Percentiles rank a stretch among this genome's conserved stretches.
These are phyloP conservation scores for Colletes gigas DNA, from an alignment of 1,140 invertebrate species.

Conservation along the genomic window DNA sequence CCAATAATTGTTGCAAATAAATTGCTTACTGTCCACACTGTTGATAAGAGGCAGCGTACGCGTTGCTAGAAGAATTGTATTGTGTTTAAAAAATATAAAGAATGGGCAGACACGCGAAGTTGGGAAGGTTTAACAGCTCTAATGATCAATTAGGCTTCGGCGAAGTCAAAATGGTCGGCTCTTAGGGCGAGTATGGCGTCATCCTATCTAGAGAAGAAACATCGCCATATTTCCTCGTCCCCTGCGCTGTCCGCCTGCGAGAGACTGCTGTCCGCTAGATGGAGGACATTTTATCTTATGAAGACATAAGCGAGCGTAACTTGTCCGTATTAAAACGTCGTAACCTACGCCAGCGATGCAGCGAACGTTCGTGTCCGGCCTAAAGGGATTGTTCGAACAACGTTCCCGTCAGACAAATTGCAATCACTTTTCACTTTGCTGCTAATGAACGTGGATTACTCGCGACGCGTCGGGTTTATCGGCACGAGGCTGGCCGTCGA, in stretches of 20 bases:
- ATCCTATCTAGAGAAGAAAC: background rate
- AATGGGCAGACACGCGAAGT: too few relatives aligned
- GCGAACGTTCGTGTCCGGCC: conserved; percentile 40
- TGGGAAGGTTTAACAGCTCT: background rate
- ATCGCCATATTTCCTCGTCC: conserved; percentile 28
- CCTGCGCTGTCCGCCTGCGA: conserved; percentile 3
- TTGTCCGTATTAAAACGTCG: conserved; percentile 61
- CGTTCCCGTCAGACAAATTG: conserved; percentile 42
- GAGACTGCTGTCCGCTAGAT: conserved; percentile 7
- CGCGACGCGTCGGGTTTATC: conserved; percentile 25
- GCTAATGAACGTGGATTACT: conserved; percentile 47
- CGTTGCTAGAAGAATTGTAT: too few relatives aligned
- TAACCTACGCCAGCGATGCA: conserved; percentile 54
- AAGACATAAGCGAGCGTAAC: conserved; percentile 59
- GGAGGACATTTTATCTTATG: conserved; percentile 51
- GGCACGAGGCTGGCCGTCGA: conserved; percentile 2
- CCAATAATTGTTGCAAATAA: too few relatives aligned
- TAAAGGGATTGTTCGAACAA: conserved; percentile 40
- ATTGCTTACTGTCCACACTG: too few relatives aligned
- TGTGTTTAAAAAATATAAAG: too few relatives aligned
- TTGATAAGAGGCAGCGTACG: too few relatives aligned
- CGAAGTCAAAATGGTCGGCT: background rate
- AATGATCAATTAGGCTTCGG: background rate
- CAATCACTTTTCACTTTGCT: conserved; percentile 58
- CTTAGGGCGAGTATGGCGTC: background rate